Conservation (phyloP, 1,140 invertebrate genomes). For the Macrocentrus cingulum region DNA sequence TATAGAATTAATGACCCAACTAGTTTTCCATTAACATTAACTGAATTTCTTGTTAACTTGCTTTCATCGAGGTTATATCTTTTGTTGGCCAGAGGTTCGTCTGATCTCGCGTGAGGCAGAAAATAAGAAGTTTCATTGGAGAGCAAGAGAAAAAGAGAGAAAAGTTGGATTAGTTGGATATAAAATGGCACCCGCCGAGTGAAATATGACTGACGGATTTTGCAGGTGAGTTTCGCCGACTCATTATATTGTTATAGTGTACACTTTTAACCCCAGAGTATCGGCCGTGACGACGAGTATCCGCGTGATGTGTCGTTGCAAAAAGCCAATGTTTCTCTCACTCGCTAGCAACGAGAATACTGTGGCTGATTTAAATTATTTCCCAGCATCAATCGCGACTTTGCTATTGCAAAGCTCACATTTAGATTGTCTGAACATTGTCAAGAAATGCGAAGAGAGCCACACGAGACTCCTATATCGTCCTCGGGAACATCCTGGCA, state of each 20-base stretch:
- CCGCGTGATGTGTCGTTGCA: too few species aligned
- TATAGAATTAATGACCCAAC: too few species aligned
- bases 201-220: constrained; percentile 21
- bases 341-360: too few species aligned
- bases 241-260: constrained; percentile 21
- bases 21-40: too few species aligned
- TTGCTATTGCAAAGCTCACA: too few species aligned
- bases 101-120: too few species aligned
- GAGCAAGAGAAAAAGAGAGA: background rate
- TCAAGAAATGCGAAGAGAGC: background rate
- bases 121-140: background rate
- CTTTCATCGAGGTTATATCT: too few species aligned
- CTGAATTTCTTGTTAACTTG: too few species aligned
- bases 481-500: constrained; percentile 30
- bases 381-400: too few species aligned
- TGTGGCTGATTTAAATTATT: too few species aligned
- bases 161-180: background rate
- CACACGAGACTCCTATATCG: background rate
- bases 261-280: background rate
- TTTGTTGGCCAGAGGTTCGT: too few species aligned
- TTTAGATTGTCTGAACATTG: background rate
- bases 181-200: constrained; percentile 22
- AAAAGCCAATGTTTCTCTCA: too few species aligned
- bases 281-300: constrained; percentile 4
- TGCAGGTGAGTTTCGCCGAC: constrained; percentile 17